Conservation (phyloP, 2,797 vertebrate genomes). For the Knipowitschia caucasica region DNA sequence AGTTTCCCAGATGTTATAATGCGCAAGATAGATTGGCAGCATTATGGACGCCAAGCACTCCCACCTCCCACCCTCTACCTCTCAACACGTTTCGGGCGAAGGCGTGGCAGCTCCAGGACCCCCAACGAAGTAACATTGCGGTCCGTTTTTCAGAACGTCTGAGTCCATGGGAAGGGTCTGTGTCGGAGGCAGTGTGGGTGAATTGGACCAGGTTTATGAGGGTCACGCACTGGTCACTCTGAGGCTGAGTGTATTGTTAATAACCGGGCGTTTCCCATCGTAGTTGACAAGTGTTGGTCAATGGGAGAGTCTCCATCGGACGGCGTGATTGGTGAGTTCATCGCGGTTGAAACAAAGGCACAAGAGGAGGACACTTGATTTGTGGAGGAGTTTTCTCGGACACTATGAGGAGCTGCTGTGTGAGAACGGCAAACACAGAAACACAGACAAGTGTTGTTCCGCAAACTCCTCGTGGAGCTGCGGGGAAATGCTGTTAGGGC, state of each 20-base stretch:
- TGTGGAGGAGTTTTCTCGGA: not conserved
- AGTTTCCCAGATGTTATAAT: conserved; percentile 82
- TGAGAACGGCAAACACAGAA: not conserved
- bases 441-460: not conserved
- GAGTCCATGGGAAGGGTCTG: conserved; percentile 55
- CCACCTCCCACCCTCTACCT: conserved; percentile 51
- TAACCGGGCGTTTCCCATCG: conserved; percentile 5
- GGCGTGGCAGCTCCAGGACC: conserved; percentile 58
- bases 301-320: not conserved
- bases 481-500: not conserved
- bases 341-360: conserved; percentile 1
- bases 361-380: conserved; percentile 2
- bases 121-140: conserved; percentile 50
- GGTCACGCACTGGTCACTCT: conserved; percentile 55
- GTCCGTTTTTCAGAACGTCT: conserved; percentile 10
- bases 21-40: conserved; percentile 71
- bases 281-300: conserved; percentile 8
- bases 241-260: conserved; percentile 28
- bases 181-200: conserved; percentile 9
- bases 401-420: too few species aligned
- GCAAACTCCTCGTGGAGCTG: not conserved
- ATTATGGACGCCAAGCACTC: conserved; percentile 63
- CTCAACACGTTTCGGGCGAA: conserved; percentile 27
- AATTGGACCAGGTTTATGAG: conserved; percentile 48
- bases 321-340: conserved; percentile 5